phyloP scores from a whole-genome alignment of 2,888 invertebrate genomes.

The Tinea trinotella region DNA sequence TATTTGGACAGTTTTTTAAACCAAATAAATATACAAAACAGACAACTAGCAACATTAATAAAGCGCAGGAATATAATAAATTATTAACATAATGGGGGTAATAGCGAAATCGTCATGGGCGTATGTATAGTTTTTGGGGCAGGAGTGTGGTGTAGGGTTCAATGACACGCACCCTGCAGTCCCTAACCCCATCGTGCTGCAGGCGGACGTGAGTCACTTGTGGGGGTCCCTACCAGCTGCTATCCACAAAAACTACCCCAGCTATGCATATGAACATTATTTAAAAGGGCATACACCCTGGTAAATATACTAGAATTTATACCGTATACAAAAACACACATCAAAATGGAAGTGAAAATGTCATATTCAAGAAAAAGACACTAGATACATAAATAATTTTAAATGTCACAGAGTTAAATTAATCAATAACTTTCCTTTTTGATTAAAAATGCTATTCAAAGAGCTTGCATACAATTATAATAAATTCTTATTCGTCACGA shows the following conservation, averaged over 20 bases:
- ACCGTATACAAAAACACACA: no score
- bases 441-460: not conserved
- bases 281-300: conserved; percentile 27
- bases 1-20: no score
- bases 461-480: not conserved
- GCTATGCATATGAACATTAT: conserved; percentile 22
- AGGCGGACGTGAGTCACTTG: conserved; percentile 63
- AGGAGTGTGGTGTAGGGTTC: conserved; percentile 52
- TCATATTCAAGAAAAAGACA: not conserved
- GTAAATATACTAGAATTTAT: not conserved
- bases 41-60: not conserved
- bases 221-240: conserved; percentile 64
- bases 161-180: conserved; percentile 65
- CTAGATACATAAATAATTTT: not conserved
- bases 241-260: conserved; percentile 64
- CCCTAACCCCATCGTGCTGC: conserved; percentile 44
- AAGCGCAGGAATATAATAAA: conserved; percentile 36
- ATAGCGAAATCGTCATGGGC: conserved; percentile 56
- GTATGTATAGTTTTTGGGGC: conserved; percentile 54
- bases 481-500: conserved; percentile 19
- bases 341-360: not conserved
- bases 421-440: conserved; percentile 12
- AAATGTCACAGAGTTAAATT: not conserved
- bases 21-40: not conserved
- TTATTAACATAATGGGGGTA: conserved; percentile 62